These are phyloP conservation scores for Rhinolophus sinicus DNA, from an alignment of 2,113 vertebrate genomes.

Conservation along the genomic window DNA sequence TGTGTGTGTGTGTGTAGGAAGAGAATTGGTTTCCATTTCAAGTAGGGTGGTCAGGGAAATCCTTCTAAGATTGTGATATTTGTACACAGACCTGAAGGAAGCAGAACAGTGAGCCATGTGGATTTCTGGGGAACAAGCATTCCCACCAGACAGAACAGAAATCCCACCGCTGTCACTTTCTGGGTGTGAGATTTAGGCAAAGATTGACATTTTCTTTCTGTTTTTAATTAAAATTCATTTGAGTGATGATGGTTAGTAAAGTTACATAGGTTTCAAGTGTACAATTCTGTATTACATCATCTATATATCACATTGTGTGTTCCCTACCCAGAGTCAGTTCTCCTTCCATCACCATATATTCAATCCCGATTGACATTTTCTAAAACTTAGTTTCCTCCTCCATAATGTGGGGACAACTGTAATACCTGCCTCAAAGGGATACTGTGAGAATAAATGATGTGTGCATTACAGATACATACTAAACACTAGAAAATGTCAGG, in stretches of 20 bases:
- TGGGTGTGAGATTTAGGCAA: neutral
- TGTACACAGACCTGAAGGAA: neutral
- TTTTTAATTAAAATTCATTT: too few relatives aligned
- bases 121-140: neutral
- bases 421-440: neutral
- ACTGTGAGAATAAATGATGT: neutral
- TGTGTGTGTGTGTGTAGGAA: fast-evolving
- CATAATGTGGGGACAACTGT: neutral
- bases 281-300: too few relatives aligned
- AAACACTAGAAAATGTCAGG: neutral
- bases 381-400: neutral
- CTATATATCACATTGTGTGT: too few relatives aligned
- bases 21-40: neutral
- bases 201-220: neutral
- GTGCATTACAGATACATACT: neutral
- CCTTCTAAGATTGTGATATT: neutral
- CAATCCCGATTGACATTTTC: neutral
- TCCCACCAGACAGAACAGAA: neutral
- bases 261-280: too few relatives aligned
- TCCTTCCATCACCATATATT: too few relatives aligned
- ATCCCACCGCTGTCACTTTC: neutral
- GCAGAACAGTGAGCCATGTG: neutral
- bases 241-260: too few relatives aligned
- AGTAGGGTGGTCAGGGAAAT: neutral
- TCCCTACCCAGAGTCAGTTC: too few relatives aligned